phyloP scores from a whole-genome alignment of 2,888 invertebrate species.

The Endotricha flammealis region DNA sequence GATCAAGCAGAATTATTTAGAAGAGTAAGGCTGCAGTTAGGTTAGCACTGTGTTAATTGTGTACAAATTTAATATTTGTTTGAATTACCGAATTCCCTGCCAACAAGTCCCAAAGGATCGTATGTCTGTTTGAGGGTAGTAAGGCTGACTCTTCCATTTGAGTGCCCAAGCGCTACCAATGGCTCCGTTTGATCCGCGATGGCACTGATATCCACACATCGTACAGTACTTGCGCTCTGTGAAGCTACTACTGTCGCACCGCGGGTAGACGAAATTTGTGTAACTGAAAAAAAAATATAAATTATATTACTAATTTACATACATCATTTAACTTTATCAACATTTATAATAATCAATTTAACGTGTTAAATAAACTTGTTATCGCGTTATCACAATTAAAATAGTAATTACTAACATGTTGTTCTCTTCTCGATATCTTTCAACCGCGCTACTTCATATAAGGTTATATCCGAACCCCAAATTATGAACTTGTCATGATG shows the following conservation, averaged over 20 bases:
- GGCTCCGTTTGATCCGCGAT: constrained; percentile 87
- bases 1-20: too few relatives aligned
- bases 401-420: constrained; percentile 44
- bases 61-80: too few relatives aligned
- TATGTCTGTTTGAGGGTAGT: constrained; percentile 85
- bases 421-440: constrained; percentile 77
- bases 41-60: too few relatives aligned
- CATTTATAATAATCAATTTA: background rate
- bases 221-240: constrained; percentile 89
- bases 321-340: background rate
- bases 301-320: background rate
- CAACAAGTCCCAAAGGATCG: constrained; percentile 83
- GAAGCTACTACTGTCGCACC: constrained; percentile 85
- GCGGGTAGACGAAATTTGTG: constrained; percentile 82
- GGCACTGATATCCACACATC: constrained; percentile 90
- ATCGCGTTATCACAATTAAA: background rate
- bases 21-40: too few relatives aligned
- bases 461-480: constrained; percentile 92
- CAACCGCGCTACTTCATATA: constrained; percentile 86
- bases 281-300: constrained; percentile 60
- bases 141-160: constrained; percentile 91
- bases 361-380: too few relatives aligned
- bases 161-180: constrained; percentile 91
- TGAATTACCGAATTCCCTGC: constrained; percentile 85
- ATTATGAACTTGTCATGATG: constrained; percentile 88